Evolutionary conservation across 2,797 vertebrate species (phyloP), one percentile per base, ranked within the genome.

Genomic region (Prionace glauca): DNA sequence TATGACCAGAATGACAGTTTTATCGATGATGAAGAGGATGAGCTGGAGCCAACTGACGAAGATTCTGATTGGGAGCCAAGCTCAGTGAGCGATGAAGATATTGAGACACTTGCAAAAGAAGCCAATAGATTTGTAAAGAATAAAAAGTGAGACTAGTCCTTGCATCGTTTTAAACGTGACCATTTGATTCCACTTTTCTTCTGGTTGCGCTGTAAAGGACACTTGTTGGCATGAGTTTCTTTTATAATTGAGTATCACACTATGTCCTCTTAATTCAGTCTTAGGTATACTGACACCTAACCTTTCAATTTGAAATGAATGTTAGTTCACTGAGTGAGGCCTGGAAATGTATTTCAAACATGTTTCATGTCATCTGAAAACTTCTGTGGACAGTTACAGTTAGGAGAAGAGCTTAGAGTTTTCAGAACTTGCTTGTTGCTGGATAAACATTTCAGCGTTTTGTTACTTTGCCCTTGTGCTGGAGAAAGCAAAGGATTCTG

Each of bases 21-120:
- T 96, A 93, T 96, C 95, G 97, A 97, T 20, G 97, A 97, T 77
- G 96, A 97, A 0, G 97, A 98, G 50, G 97, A 97, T 22, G 97
- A 97, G 2, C 97, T 95, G 0, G 97, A 98, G 20, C 96, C 97
- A n/a, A 97, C 97, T 69, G 98, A 98, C 96, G 97, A 98, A 96
- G 98, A 98, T 96, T 98, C 97, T 0, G 98, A 98, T 94, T 98
- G 98, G 97, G 97, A 98, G n/a, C 98, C 97, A 10, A 97, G 96
- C 96, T 96, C 97, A 95, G 97, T 97, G 91, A 97, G 97, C 0
- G 96, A 97, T 0, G 97, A 98, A 96, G 97, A 98, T 60, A 32
- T 96, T 90, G 97, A 97, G 95, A 96, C 95, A 0, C 96, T 97
- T 95, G 41, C 97, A 95, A 97, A 97, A 96, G 97, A 98, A 97